Percentiles rank a stretch among this genome's conserved stretches.
Evolutionary conservation across 2,797 vertebrate genomes (phyloP).

Genomic region (Gallirallus australis): DNA sequence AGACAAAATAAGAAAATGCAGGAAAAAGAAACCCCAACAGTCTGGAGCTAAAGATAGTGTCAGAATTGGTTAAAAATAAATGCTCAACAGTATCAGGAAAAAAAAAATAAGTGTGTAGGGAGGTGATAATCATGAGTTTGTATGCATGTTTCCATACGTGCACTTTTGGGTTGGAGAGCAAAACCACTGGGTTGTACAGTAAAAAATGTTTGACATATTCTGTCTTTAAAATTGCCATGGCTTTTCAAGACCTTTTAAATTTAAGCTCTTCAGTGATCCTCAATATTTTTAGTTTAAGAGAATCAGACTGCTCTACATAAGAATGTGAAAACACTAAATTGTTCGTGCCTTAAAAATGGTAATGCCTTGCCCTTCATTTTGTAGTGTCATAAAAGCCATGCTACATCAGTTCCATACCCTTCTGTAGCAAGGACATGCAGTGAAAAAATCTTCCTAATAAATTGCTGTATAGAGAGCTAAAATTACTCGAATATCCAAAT

Average conservation of each 20-base stretch:
- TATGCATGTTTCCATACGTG: not conserved
- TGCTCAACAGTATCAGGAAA: not conserved
- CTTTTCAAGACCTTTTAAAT: not conserved
- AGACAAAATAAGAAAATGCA: not conserved
- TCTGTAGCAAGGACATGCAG: not conserved
- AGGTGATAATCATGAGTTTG: not conserved
- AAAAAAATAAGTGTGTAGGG: not conserved
- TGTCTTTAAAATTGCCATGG: not conserved
- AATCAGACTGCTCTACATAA: not conserved
- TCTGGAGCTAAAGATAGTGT: not conserved
- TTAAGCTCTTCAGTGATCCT: not conserved
- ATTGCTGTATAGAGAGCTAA: not conserved
- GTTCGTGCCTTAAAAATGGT: not conserved
- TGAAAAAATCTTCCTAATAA: not conserved
- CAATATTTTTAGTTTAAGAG: not conserved
- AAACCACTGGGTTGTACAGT: not conserved
- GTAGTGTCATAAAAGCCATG: not conserved
- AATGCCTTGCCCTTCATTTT: not conserved
- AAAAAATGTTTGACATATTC: not conserved
- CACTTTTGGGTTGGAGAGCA: not conserved
- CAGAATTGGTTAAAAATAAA: not conserved
- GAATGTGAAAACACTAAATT: not conserved
- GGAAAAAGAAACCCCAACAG: not conserved
- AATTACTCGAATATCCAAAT: not conserved
- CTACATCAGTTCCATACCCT: not conserved